Conservation (phyloP, 2,113 vertebrate species). For the Balaenoptera acutorostrata region DNA sequence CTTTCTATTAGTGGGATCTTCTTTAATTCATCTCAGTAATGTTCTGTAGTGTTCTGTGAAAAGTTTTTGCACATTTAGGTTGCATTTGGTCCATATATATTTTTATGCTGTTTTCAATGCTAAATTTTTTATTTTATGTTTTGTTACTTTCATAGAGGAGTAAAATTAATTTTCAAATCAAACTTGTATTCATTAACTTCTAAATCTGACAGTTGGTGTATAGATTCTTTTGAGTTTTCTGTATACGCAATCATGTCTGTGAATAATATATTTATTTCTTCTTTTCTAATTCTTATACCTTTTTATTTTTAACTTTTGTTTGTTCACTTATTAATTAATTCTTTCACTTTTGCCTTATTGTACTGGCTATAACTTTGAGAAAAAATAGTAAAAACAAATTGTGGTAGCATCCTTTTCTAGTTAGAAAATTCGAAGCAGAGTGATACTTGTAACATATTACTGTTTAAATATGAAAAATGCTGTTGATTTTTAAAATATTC, state of each 20-base stretch:
- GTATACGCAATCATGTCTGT: not conserved
- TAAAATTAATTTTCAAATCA: not conserved
- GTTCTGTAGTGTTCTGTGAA: not conserved
- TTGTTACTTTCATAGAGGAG: not conserved
- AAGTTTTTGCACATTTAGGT: not conserved
- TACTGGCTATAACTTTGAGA: not conserved
- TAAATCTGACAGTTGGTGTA: not conserved
- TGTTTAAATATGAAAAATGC: not conserved
- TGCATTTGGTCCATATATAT: not conserved
- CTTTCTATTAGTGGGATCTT: not conserved
- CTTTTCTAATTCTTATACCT: not conserved
- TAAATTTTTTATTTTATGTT: not conserved
- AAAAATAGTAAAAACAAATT: not conserved
- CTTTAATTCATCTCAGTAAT: not conserved
- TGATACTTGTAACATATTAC: not conserved
- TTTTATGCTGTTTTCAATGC: not conserved
- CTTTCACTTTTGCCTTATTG: not conserved
- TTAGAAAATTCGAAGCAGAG: not conserved
- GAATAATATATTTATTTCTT: not conserved
- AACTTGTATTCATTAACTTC: not conserved
- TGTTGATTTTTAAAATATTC: not conserved
- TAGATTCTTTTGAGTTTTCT: not conserved
- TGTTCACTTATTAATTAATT: not conserved
- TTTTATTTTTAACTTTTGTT: not conserved
- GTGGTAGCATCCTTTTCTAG: not conserved